Evolutionary conservation across 1,140 invertebrate genomes (phyloP), one percentile per base, ranked within the genome.

Genomic region (Drosophila chauvacae): DNA sequence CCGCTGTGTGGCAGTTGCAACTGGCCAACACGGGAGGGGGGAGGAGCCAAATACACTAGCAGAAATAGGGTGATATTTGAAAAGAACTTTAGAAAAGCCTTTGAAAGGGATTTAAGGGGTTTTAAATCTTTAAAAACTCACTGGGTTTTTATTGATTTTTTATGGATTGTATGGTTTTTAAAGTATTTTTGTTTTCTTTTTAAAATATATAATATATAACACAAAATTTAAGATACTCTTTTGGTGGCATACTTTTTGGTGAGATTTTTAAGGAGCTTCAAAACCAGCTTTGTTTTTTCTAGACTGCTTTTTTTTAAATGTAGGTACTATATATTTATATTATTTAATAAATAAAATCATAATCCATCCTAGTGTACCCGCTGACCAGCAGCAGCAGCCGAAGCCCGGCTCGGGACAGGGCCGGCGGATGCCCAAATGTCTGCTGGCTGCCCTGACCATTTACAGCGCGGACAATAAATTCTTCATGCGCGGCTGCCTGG

Each of bases 391-490:
- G 48, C 28, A 51, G 65, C 20, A 9, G 14, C 4, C 2, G 7
- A 14, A 13, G 13, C 33, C 59, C 20, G 20, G 13, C 2, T 18
- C 45, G 59, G 30, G 16, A 26, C 45, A 33, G 59, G 51, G 41
- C 42, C 53, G 41, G 26, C 20, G 62, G 51, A 79, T 65, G 80
- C 75, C 83, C 80, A 87, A 83, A 88, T 66, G 42, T 60, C 60
- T 65, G 77, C 71, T 39, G 53, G 53, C 71, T 66, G 84, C 69
- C 64, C 59, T 75, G 73, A 81, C 85, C 85, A 88, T 88, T 88
- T 88, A 75, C 55, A 88, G 85, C 28, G 74, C 50, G 70, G 69
- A 84, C 85, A 88, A 88, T 88, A 88, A 88, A 88, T 88, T 88
- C 85, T 83, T 84, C 53, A 69, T 80, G 80, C 61, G 56, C 55